Evolutionary conservation across 2,113 vertebrate species (phyloP), one percentile per base, ranked within the genome.

Genomic region (Argyrosomus japonicus): DNA sequence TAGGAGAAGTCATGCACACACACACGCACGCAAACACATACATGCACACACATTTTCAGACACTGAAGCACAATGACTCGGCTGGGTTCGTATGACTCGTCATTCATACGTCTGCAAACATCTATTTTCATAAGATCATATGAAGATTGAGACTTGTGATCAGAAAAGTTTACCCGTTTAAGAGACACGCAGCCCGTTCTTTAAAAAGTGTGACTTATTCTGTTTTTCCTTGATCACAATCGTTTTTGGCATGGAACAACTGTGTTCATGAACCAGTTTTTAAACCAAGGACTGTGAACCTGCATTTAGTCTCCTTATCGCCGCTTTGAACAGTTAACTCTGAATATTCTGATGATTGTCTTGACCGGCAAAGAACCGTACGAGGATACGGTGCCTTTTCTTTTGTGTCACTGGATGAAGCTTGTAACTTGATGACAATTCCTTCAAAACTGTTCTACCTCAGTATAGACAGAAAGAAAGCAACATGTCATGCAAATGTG

Each of bases 61-160:
- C 78, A 11, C 36, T 56, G 69, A 68, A n/a, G 61, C 14, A 11
- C 18, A 13, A 1, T 81, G 78, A 85, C 62, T 85, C 73, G 75
- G 10, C 43, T 14, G 10, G 36, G 29, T 48, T 21, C 18, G 9
- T 67, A 45, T 74, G 82, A 79, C 75, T 62, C 1, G 14, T 67
- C 15, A 43, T 36, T 57, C 64, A 48, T 4, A n/a, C 53, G 10
- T 2, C 17, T 11, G 2, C 14, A 3, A n/a, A 2, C 11, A 47
- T 77, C 40, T 70, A 58, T 75, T 69, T 75, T 15, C 14, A 70
- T 6, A 21, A 14, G 43, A 43, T 76, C 47, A 36, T 61, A n/a
- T 54, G 14, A 36, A 61, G 10, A 54, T 21, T 3, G 5, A 69
- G 25, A 5, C 68, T 73, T n/a, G 58, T 79, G 61, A 80, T 54